Base-by-base conservation (phyloP, 2,113 vertebrate genomes). In the Rhinoderma darwinii region DNA sequence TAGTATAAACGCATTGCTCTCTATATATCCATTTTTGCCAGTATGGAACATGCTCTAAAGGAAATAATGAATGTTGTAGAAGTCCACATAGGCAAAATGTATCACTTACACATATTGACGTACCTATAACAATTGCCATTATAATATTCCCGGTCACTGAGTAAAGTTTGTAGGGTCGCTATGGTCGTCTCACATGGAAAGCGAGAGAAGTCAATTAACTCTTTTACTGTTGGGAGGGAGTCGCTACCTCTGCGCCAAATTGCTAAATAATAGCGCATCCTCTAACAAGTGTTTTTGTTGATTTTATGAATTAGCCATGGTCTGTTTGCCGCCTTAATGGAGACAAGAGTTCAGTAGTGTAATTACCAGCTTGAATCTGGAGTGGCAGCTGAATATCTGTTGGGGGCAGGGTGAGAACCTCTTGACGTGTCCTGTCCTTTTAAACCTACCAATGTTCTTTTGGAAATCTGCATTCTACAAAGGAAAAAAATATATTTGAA, bases 251-350 rank as follows among this genome's bases (percentile, higher is more conserved):
- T 32, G 50, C 27, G 66, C 66, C 43, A 39, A 72, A 73, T 73
- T n/a, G 66, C 27, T 39, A 54, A 73, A 84, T 84, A 73, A 80
- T 72, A 80, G 68, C 66, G 84, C 74, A 47, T 78, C 43, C 51
- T 73, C 20, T 80, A 79, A 86, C 59, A 80, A 80, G 75, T 78
- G 61, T 80, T 78, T 80, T 80, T 86, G 84, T 86, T 86, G 76
- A 70, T 86, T 86, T 86, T 86, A 86, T 86, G 81, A 86, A 81
- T 86, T 74, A 70, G 63, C 47, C 50, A 73, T 86, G 85, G 77
- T 77, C 72, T 84, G 83, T 63, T 86, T 86, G 63, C 30, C 47
- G 44, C 76, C 77, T 86, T 86, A 81, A 86, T 86, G 43, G 66
- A 86, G 77, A 81, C 50, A 56, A 81, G 85, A 59, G 47, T 82